phyloP scores from a whole-genome alignment of 2,888 invertebrate species.

The Trichogramma dendrolimi region DNA sequence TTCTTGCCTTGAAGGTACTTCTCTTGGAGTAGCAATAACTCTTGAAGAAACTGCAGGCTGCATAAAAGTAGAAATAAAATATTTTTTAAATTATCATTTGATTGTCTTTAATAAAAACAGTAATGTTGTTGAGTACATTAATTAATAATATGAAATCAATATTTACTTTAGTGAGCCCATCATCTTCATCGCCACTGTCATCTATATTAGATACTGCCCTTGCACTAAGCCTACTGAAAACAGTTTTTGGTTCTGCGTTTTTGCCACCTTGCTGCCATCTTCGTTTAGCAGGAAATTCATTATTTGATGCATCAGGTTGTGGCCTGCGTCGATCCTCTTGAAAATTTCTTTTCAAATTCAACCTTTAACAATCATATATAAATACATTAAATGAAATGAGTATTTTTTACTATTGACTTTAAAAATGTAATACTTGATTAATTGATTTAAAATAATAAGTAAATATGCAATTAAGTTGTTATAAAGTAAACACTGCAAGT shows the following conservation, averaged over 20 bases:
- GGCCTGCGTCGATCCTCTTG: slow-evolving; percentile 47
- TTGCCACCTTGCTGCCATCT: slow-evolving; percentile 41
- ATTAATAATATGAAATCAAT: neutral
- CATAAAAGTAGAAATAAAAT: slow-evolving; percentile 5
- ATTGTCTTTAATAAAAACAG: neutral
- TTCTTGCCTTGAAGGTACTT: slow-evolving; percentile 80
- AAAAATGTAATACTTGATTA: too few species aligned
- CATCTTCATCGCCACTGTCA: slow-evolving; percentile 50
- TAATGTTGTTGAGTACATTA: too few species aligned
- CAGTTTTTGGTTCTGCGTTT: slow-evolving; percentile 48
- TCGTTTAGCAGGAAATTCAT: slow-evolving; percentile 43
- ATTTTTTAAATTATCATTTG: neutral
- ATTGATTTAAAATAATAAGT: too few species aligned
- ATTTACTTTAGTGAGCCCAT: slow-evolving; percentile 39
- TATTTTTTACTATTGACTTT: too few species aligned
- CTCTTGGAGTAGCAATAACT: slow-evolving; percentile 71
- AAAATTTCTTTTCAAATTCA: slow-evolving; percentile 43
- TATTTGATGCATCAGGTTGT: slow-evolving; percentile 42
- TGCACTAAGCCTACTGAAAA: slow-evolving; percentile 50
- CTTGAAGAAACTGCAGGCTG: slow-evolving; percentile 71
- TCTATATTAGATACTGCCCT: slow-evolving; percentile 48
- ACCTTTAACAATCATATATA: slow-evolving; percentile 28
- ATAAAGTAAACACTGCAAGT: too few species aligned
- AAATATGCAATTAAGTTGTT: too few species aligned
- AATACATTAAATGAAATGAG: too few species aligned